phyloP scores from a whole-genome alignment of 2,888 invertebrate genomes.

The Scrobipalpa costella region DNA sequence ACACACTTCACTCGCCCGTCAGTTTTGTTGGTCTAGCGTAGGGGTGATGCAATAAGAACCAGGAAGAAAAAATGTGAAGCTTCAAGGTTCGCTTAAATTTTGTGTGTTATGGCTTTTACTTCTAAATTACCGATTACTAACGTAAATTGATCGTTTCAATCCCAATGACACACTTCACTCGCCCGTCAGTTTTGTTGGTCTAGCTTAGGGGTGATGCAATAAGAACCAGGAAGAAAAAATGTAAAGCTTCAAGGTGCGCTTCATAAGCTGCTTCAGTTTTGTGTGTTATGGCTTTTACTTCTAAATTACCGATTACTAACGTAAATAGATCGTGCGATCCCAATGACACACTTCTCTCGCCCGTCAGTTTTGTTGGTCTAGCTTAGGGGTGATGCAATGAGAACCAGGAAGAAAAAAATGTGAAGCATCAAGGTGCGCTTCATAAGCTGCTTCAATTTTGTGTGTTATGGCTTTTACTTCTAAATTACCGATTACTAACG shows the following conservation, averaged over 20 bases:
- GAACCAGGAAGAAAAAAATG: conserved; percentile 1
- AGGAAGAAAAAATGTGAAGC: conserved; percentile 2
- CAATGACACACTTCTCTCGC: conserved; percentile 70
- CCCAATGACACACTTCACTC: conserved; percentile 72
- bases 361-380: conserved; percentile 37
- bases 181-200: conserved; percentile 39
- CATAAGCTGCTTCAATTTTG: too few relatives aligned
- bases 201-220: conserved; percentile 22
- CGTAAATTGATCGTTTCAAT: conserved; percentile 66
- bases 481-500: too few relatives aligned
- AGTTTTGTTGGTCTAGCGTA: conserved; percentile 32
- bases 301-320: too few relatives aligned
- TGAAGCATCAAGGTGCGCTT: too few relatives aligned
- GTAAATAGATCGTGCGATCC: conserved; percentile 66
- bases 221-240: background rate
- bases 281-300: too few relatives aligned
- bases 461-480: too few relatives aligned
- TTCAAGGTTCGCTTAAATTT: too few relatives aligned
- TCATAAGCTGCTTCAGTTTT: too few relatives aligned
- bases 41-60: conserved; percentile 12
- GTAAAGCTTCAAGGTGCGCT: too few relatives aligned
- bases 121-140: too few relatives aligned
- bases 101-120: too few relatives aligned
- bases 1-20: conserved; percentile 63
- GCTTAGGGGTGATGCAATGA: conserved; percentile 18